These are phyloP conservation scores for Brachionichthys hirsutus DNA, from an alignment of 2,113 vertebrate species.

Conservation along the genomic window DNA sequence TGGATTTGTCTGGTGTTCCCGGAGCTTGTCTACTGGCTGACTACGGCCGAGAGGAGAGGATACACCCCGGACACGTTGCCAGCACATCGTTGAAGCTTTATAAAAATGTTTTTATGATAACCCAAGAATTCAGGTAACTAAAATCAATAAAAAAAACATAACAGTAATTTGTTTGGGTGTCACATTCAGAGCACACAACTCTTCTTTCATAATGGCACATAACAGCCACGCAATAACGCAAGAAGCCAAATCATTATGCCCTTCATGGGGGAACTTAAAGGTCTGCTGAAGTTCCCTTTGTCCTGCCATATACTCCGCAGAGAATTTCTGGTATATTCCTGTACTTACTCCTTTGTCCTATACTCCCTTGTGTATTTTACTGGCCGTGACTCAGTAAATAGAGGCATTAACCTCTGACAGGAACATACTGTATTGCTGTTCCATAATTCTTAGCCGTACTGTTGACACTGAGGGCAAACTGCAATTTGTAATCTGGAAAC, in stretches of 20 bases:
- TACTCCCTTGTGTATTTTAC: conserved; percentile 11
- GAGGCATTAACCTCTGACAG: conserved; percentile 32
- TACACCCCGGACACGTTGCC: too few relatives aligned
- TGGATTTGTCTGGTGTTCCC: too few relatives aligned
- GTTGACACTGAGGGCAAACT: conserved; percentile 14
- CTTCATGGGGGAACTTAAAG: conserved; percentile 7
- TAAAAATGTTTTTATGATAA: too few relatives aligned
- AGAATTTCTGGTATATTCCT: conserved; percentile 2
- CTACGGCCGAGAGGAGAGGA: too few relatives aligned
- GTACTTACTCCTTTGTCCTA: background rate
- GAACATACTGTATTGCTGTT: conserved; percentile 16
- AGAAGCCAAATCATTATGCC: background rate
- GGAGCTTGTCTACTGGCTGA: too few relatives aligned
- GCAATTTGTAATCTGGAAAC: conserved; percentile 8
- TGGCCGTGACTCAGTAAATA: conserved; percentile 23
- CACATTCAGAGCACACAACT: background rate
- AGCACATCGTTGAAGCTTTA: too few relatives aligned
- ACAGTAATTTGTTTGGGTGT: background rate
- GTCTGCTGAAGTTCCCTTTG: background rate
- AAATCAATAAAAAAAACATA: too few relatives aligned
- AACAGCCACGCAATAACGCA: background rate
- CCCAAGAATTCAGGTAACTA: too few relatives aligned
- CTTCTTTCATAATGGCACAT: background rate
- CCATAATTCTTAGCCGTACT: background rate
- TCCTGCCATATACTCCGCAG: background rate